Percentiles rank a stretch among this genome's conserved stretches.
These are phyloP conservation scores for Pycnomerus fuliginosus DNA, from an alignment of 2,888 invertebrate genomes.

Conservation along the genomic window DNA sequence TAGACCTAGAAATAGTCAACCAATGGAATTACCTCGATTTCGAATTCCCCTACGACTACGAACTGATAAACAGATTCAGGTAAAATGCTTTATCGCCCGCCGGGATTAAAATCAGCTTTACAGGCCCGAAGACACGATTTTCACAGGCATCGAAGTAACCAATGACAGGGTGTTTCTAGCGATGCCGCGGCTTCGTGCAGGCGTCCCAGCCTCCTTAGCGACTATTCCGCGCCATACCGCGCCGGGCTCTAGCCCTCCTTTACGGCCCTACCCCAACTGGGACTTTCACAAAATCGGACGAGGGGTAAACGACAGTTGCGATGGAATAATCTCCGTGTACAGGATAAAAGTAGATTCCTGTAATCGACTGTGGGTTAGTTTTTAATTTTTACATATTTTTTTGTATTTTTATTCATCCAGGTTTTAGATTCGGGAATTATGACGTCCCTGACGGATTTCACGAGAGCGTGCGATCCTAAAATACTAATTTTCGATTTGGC, in stretches of 20 bases:
- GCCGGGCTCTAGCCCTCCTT: slow-evolving; percentile 64
- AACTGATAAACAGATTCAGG: slow-evolving; percentile 40
- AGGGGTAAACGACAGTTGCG: slow-evolving; percentile 73
- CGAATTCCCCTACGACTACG: slow-evolving; percentile 63
- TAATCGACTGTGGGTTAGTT: slow-evolving; percentile 69
- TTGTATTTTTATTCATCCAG: slow-evolving; percentile 60
- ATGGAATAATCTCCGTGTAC: slow-evolving; percentile 77
- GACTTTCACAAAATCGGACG: slow-evolving; percentile 72
- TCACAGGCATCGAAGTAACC: slow-evolving; percentile 74
- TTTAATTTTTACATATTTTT: background rate
- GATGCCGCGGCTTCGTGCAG: slow-evolving; percentile 71
- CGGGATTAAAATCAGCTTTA: slow-evolving; percentile 42
- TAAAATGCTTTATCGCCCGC: slow-evolving; percentile 23
- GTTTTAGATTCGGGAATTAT: slow-evolving; percentile 76
- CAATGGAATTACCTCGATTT: slow-evolving; percentile 71
- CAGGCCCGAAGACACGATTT: slow-evolving; percentile 72
- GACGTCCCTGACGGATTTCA: slow-evolving; percentile 69
- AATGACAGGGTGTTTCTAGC: slow-evolving; percentile 74
- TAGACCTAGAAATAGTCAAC: slow-evolving; percentile 63
- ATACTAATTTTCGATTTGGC: slow-evolving; percentile 76
- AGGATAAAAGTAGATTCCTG: slow-evolving; percentile 75
- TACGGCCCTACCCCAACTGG: slow-evolving; percentile 50
- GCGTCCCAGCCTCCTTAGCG: slow-evolving; percentile 74
- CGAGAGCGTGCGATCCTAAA: slow-evolving; percentile 73
- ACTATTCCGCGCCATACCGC: slow-evolving; percentile 66